Evolutionary conservation across 2,797 vertebrate genomes (phyloP).

Genomic region (Numenius phaeopus): DNA sequence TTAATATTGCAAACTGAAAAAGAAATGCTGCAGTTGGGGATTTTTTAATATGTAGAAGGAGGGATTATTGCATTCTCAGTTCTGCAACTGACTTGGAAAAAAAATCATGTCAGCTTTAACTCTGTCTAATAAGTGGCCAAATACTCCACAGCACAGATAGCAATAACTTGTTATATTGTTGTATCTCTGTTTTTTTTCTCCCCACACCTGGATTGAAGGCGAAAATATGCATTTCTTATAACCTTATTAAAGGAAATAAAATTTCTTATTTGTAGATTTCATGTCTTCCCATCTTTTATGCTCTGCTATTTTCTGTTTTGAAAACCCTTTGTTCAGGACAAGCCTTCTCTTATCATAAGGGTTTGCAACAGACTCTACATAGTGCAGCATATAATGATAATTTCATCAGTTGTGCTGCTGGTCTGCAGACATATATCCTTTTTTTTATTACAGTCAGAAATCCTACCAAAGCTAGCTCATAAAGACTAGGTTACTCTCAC

Average conservation of each 20-base stretch:
- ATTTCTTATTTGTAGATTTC: background rate
- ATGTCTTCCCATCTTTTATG: background rate
- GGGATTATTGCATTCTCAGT: background rate
- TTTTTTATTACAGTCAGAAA: background rate
- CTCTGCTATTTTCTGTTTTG: background rate
- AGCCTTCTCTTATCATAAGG: background rate
- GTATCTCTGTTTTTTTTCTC: too few relatives aligned
- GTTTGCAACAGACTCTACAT: background rate
- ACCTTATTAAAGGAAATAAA: conserved; percentile 26
- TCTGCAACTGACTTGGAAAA: background rate
- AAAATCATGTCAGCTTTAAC: background rate
- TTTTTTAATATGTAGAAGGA: background rate
- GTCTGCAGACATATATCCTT: background rate
- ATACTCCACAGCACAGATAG: background rate
- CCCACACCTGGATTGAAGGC: background rate
- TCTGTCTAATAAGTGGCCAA: background rate
- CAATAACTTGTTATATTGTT: too few relatives aligned
- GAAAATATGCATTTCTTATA: background rate
- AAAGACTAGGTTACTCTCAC: background rate
- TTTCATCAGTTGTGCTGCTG: background rate
- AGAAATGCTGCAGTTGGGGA: background rate
- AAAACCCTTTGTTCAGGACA: background rate
- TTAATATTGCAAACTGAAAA: background rate
- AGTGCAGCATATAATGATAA: background rate
- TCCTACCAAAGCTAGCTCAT: background rate